Percentiles rank a stretch among this genome's conserved stretches.
Evolutionary conservation across 2,113 vertebrate genomes (phyloP).

Genomic region (Ceyx cyanopectus): DNA sequence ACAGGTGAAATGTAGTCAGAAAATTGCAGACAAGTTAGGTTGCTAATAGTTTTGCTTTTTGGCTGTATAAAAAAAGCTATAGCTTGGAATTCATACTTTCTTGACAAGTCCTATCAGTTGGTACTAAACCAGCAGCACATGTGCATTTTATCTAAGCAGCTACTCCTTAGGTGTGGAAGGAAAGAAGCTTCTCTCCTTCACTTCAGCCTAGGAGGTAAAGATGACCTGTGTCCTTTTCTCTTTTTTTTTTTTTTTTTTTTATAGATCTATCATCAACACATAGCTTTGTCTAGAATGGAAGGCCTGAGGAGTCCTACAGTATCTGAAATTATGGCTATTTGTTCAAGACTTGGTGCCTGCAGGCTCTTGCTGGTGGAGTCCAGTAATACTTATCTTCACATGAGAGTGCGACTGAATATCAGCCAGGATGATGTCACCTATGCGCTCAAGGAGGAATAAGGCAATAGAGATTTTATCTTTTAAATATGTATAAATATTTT

Average conservation of each 20-base stretch:
- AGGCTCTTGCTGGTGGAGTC: slow-evolving; percentile 88
- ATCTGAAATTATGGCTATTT: slow-evolving; percentile 86
- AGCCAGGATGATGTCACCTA: slow-evolving; percentile 91
- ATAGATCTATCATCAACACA: slow-evolving; percentile 90
- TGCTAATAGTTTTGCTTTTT: background rate
- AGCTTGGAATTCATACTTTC: background rate
- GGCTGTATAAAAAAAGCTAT: background rate
- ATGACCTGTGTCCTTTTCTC: background rate
- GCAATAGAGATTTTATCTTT: background rate
- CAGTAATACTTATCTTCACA: slow-evolving; percentile 84
- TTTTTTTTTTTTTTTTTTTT: background rate
- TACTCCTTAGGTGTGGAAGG: background rate
- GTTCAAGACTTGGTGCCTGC: slow-evolving; percentile 86
- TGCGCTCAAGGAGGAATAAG: slow-evolving; percentile 85
- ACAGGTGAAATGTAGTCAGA: background rate
- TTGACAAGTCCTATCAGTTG: background rate
- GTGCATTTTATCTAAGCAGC: background rate
- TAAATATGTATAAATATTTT: background rate
- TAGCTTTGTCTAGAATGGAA: slow-evolving; percentile 90
- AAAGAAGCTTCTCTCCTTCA: background rate
- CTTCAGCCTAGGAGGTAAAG: background rate
- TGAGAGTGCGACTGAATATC: slow-evolving; percentile 89
- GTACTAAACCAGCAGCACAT: background rate
- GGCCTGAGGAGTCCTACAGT: slow-evolving; percentile 83
- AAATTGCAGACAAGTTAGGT: background rate